Percentiles rank a stretch among this genome's conserved stretches.
These are phyloP conservation scores for Amyelois transitella DNA, from an alignment of 1,140 invertebrate species.

Conservation along the genomic window DNA sequence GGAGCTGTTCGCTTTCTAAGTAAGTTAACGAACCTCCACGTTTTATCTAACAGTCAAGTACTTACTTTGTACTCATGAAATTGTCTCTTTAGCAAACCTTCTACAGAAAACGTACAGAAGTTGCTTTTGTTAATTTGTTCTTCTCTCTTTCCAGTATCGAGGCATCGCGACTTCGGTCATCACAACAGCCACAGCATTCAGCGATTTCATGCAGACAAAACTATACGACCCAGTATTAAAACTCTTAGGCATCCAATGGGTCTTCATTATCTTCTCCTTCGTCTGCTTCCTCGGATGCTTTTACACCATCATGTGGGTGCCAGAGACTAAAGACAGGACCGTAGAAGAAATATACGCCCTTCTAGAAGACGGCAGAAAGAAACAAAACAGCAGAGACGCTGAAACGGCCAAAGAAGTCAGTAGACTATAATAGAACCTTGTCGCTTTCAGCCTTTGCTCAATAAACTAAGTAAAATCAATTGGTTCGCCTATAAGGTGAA, in stretches of 20 bases:
- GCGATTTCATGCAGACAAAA: conserved; percentile 65
- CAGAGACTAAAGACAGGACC: conserved; percentile 60
- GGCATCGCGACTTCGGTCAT: conserved; percentile 64
- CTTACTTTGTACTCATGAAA: too few species aligned
- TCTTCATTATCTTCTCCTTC: conserved; percentile 60
- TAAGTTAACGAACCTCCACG: conserved; percentile 17
- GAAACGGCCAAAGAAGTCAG: conserved; percentile 48
- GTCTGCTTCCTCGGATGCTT: conserved; percentile 57
- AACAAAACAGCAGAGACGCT: conserved; percentile 57
- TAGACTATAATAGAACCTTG: conserved; percentile 31
- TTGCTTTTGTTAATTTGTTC: not conserved
- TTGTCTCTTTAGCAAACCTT: not conserved
- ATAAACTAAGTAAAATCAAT: not conserved
- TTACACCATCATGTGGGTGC: conserved; percentile 61
- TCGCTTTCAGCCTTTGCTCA: conserved; percentile 1
- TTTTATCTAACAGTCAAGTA: not conserved
- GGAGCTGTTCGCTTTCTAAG: conserved; percentile 58
- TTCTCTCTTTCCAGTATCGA: conserved; percentile 46
- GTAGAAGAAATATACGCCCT: conserved; percentile 63
- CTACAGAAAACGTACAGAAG: not conserved
- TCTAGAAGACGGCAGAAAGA: conserved; percentile 51
- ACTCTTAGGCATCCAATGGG: conserved; percentile 63
- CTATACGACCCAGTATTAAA: conserved; percentile 62
- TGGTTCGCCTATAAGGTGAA: conserved; percentile 1
- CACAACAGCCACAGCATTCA: conserved; percentile 48